These are phyloP conservation scores for Lipophrys pholis DNA, from an alignment of 2,113 vertebrate genomes.

Conservation along the genomic window DNA sequence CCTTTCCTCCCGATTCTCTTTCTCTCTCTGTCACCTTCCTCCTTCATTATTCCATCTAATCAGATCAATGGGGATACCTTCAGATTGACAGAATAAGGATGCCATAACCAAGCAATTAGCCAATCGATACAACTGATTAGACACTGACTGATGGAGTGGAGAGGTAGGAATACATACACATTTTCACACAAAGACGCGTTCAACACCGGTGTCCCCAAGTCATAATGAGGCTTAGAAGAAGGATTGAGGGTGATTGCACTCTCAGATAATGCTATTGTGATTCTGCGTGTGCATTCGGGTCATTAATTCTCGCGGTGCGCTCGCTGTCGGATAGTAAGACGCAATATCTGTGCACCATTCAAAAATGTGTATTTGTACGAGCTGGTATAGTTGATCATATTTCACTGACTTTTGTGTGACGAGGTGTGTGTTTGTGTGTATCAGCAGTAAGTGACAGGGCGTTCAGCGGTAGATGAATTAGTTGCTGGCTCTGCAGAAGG, in stretches of 20 bases:
- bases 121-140: constrained; percentile 57
- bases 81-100: constrained; percentile 52
- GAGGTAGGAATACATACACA: background rate
- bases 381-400: background rate
- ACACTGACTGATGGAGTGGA: constrained; percentile 36
- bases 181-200: too few relatives aligned
- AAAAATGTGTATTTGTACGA: background rate
- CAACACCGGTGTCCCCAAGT: too few relatives aligned
- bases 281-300: background rate
- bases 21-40: background rate
- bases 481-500: constrained; percentile 31
- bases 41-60: constrained; percentile 10
- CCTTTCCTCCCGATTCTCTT: background rate
- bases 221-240: constrained; percentile 24
- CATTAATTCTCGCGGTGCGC: background rate
- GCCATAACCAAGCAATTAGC: constrained; percentile 50
- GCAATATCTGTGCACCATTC: background rate
- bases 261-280: background rate
- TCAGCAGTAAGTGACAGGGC: constrained; percentile 23
- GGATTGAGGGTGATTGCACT: constrained; percentile 22
- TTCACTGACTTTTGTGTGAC: constrained; percentile 9
- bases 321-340: background rate
- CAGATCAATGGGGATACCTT: constrained; percentile 42
- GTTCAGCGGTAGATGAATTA: constrained; percentile 37
- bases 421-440: constrained; percentile 18